Conservation (phyloP, 23 tunicate genomes). For the Trididemnum nubilum region DNA sequence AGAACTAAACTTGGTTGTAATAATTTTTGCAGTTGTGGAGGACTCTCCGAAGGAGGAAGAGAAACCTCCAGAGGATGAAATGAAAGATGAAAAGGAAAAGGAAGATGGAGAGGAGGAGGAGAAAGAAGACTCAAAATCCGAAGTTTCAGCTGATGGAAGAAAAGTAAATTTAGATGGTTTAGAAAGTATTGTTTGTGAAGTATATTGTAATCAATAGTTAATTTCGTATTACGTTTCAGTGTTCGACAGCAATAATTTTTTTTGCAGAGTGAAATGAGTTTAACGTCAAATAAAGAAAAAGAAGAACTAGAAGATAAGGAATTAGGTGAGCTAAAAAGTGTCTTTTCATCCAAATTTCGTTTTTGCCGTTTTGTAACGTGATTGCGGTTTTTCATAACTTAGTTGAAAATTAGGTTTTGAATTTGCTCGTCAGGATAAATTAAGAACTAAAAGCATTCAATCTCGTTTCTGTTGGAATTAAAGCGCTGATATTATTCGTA, state of each 20-base stretch:
- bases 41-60: conserved; percentile 24
- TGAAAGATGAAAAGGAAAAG: neutral
- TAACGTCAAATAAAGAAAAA: conserved; percentile 29
- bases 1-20: too few relatives aligned
- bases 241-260: neutral
- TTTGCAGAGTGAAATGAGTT: conserved; percentile 64
- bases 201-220: too few relatives aligned
- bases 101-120: conserved; percentile 47
- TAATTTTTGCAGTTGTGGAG: too few relatives aligned
- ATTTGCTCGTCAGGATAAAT: too few relatives aligned
- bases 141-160: conserved; percentile 35
- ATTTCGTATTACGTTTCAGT: too few relatives aligned
- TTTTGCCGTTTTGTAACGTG: too few relatives aligned
- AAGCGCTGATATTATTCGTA: too few relatives aligned
- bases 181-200: neutral
- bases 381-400: too few relatives aligned
- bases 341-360: too few relatives aligned
- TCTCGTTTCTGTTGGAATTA: too few relatives aligned
- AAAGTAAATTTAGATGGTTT: conserved; percentile 39
- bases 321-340: neutral
- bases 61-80: neutral
- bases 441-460: too few relatives aligned
- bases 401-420: too few relatives aligned
- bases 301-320: conserved; percentile 4
- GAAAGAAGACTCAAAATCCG: conserved; percentile 26